Base-by-base conservation (phyloP, 1,140 invertebrate species). In the Orchesella cincta region DNA sequence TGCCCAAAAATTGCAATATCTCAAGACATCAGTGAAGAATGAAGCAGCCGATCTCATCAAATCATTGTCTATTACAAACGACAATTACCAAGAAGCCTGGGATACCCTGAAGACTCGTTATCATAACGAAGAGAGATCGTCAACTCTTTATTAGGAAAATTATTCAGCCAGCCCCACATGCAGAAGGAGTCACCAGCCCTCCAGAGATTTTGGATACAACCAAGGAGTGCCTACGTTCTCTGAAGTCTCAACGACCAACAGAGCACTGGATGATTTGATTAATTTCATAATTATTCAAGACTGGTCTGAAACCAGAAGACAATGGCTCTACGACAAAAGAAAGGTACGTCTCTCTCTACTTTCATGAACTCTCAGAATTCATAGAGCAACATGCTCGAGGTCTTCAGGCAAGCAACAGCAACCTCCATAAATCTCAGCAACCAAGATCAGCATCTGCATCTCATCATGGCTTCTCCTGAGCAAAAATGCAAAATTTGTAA, bases 121-220 rank as follows among this genome's bases (percentile, higher is more conserved):
- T 35, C n/a, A 80, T 1, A 78, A 78, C 46, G 34, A 77, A 39
- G 76, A 73, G 39, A 75, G 28, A 80, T 80, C 1, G 46, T 75
- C 0, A 28, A 20, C 16, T 23, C 20, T 23, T 33, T 39, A 2
- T 8, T 80, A 1, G n/a, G 70, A 0, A 23, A 36, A 1, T 28
- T 80, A 1, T 54, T 78, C 26, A 34, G 28, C 3, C 54, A 34
- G n/a, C 64, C 18, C 2, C 23, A 18, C 1, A 2, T 76, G 1
- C 33, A 35, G 0, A 1, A 0, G 18, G 70, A 33, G 29, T 36
- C 46, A 1, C 5, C 70, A 52, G 34, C 2, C 29, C 78, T 1
- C 29, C 62, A 51, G 1, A n/a, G 28, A 31, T 80, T 23, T 1
- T 78, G 0, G 76, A 78, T 51, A 18, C 67, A 12, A n/a, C 77